Percentiles rank a stretch among this genome's conserved stretches.
phyloP scores from a whole-genome alignment of 1,140 invertebrate species.

The Trichonephila clavata region DNA sequence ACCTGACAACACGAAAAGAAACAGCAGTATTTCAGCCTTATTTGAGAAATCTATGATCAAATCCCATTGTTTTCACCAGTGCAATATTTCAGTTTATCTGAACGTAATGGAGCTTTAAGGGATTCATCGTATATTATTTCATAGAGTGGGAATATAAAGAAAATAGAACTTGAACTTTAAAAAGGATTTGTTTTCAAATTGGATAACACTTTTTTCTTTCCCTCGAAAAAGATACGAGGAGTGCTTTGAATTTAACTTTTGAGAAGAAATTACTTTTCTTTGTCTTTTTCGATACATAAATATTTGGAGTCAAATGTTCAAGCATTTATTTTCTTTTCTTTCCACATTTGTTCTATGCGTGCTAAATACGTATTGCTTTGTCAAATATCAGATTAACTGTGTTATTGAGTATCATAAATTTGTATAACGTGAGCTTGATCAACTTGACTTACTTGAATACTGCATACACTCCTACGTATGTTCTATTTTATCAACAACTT shows the following conservation, averaged over 20 bases:
- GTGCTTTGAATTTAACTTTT: not conserved
- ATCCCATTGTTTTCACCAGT: constrained; percentile 7
- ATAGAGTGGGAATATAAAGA: constrained; percentile 13
- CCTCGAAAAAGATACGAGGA: not conserved
- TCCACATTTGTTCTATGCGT: too few species aligned
- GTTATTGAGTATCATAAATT: too few species aligned
- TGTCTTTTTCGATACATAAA: not conserved
- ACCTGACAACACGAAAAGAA: not conserved
- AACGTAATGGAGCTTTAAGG: constrained; percentile 42
- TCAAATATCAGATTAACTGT: too few species aligned
- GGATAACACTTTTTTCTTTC: not conserved
- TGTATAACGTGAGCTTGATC: too few species aligned
- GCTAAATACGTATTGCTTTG: too few species aligned
- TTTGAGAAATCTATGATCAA: constrained; percentile 22
- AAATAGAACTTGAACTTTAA: constrained; percentile 35
- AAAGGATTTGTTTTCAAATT: constrained; percentile 32
- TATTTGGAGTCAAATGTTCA: not conserved
- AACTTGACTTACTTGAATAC: too few species aligned
- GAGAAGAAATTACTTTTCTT: too few species aligned
- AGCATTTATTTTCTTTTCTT: too few species aligned
- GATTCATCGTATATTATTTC: constrained; percentile 18
- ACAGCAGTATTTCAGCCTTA: not conserved
- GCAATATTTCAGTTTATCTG: constrained; percentile 21
- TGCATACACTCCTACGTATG: too few species aligned
- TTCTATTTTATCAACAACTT: too few species aligned